Evolutionary conservation across 2,113 vertebrate species (phyloP).

Genomic region (Mesocricetus auratus): DNA sequence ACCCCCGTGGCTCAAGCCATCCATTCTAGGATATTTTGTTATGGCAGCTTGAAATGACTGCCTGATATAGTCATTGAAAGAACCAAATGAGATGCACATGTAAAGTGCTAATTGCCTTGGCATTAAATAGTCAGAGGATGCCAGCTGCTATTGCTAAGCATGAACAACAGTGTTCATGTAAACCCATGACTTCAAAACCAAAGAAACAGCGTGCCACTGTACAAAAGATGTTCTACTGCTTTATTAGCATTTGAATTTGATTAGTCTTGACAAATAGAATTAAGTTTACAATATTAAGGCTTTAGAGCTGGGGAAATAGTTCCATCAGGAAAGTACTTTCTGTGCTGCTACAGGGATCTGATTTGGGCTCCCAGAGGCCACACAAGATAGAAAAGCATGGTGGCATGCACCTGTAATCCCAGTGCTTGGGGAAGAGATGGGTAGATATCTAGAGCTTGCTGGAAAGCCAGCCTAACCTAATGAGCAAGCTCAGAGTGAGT

Average conservation of each 20-base stretch:
- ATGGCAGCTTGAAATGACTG: neutral
- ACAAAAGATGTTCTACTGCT: neutral
- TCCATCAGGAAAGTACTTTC: neutral
- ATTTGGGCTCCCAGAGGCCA: neutral
- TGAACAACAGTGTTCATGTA: neutral
- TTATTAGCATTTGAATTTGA: neutral
- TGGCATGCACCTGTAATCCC: neutral
- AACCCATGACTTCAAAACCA: neutral
- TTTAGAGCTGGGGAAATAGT: neutral
- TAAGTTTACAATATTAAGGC: constrained; percentile 41
- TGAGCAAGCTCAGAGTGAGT: neutral
- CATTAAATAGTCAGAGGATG: neutral
- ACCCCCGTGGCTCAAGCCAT: neutral
- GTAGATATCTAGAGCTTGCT: neutral
- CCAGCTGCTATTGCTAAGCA: neutral
- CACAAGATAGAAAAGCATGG: neutral
- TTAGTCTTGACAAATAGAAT: constrained; percentile 1
- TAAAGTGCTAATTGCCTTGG: neutral
- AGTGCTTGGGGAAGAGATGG: neutral
- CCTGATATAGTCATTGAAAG: neutral
- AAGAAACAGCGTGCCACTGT: neutral
- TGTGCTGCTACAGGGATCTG: neutral
- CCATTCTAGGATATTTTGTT: neutral
- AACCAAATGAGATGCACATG: neutral
- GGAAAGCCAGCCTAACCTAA: too few species aligned